These are phyloP conservation scores for Cosmopolites sordidus DNA, from an alignment of 2,888 invertebrate species.

Conservation along the genomic window DNA sequence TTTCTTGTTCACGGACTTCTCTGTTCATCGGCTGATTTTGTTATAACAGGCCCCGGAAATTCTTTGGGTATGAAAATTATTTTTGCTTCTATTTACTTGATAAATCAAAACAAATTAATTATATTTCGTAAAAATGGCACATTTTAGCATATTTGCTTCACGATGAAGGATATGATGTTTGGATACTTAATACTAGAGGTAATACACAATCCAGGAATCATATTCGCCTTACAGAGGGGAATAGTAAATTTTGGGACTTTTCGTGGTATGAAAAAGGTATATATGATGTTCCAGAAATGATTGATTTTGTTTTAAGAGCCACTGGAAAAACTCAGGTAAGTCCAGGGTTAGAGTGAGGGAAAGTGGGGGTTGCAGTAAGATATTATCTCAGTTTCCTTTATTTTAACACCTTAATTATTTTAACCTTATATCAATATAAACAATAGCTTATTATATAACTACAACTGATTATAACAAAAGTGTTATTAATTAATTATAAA, in stretches of 20 bases:
- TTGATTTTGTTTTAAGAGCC: constrained; percentile 61
- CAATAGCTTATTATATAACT: too few species aligned
- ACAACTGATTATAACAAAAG: too few species aligned
- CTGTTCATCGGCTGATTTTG: constrained; percentile 53
- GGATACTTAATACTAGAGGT: constrained; percentile 36
- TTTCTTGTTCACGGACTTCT: constrained; percentile 55
- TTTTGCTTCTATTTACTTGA: not conserved
- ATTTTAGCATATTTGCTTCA: constrained; percentile 25
- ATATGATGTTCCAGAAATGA: constrained; percentile 74
- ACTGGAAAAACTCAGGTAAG: constrained; percentile 50
- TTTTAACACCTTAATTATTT: too few species aligned
- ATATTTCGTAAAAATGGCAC: not conserved
- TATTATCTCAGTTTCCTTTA: too few species aligned
- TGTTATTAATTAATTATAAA: too few species aligned
- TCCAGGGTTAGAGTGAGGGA: too few species aligned
- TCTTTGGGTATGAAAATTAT: constrained; percentile 43
- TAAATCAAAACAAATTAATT: not conserved
- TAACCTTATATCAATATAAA: too few species aligned
- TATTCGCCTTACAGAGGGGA: constrained; percentile 17
- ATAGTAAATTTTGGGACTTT: constrained; percentile 46
- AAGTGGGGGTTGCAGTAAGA: too few species aligned
- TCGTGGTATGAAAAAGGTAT: constrained; percentile 82
- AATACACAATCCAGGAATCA: constrained; percentile 32
- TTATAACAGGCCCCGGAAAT: constrained; percentile 51
- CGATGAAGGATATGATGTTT: constrained; percentile 38